Evolutionary conservation across 2,888 invertebrate species (phyloP).

Genomic region (Hedychridium roseum): DNA sequence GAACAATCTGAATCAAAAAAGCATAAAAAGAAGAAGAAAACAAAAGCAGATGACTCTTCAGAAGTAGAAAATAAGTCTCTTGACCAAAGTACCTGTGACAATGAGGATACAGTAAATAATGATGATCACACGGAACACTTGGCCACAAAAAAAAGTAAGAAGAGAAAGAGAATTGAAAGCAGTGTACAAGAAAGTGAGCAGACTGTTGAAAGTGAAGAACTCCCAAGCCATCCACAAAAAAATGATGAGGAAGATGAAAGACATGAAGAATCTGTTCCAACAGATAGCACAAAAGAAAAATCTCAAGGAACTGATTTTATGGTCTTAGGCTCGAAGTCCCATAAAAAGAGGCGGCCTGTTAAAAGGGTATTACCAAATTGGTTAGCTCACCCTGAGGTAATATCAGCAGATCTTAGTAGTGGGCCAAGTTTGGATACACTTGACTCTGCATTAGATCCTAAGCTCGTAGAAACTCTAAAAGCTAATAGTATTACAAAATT

Average conservation of each 20-base stretch:
- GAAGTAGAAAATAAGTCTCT: too few species aligned
- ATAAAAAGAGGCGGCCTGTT: conserved; percentile 62
- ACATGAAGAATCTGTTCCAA: background rate
- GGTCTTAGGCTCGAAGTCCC: conserved; percentile 61
- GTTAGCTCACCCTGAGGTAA: conserved; percentile 81
- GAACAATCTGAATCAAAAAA: too few species aligned
- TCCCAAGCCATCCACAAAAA: conserved; percentile 2
- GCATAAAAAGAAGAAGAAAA: too few species aligned
- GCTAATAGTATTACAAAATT: conserved; percentile 78
- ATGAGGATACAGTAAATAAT: conserved; percentile 6
- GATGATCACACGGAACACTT: background rate
- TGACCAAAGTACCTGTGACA: background rate
- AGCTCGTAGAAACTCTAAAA: conserved; percentile 71
- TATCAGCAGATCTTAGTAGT: conserved; percentile 76
- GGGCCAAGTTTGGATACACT: conserved; percentile 64
- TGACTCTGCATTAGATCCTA: conserved; percentile 69
- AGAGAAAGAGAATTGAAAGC: conserved; percentile 1
- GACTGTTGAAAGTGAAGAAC: background rate
- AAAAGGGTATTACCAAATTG: conserved; percentile 85
- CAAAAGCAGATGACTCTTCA: too few species aligned
- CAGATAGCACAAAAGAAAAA: conserved; percentile 2
- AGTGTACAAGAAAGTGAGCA: background rate
- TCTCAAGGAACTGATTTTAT: too few species aligned
- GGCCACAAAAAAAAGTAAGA: conserved; percentile 20
- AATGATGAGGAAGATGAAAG: conserved; percentile 15